Evolutionary conservation across 2,113 vertebrate species (phyloP), one percentile per base, ranked within the genome.

Genomic region (Oriolus oriolus): DNA sequence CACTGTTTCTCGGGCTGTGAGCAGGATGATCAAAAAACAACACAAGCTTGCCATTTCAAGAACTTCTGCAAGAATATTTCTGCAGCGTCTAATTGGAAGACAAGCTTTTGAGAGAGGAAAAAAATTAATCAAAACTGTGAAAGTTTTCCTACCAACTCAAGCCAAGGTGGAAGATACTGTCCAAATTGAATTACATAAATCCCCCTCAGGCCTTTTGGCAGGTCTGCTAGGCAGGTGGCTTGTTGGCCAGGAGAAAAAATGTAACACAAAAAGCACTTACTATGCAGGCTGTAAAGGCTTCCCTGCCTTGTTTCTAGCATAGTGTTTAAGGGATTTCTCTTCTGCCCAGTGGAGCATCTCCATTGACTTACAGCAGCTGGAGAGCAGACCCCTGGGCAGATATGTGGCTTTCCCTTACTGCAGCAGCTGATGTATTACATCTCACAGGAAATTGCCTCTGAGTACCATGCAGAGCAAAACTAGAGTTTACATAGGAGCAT

Each of bases 371-470:
- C 3, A 77, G 78, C 78, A 93, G 54, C 66, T 80, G 59, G 59
- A 93, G 60, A 86, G 52, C 56, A 93, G 71, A 77, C 33, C 42
- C 52, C 73, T 81, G 65, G 73, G 63, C 50, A 86, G 70, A 88
- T 80, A 82, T 22, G 59, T 80, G 31, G 24, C 27, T 88, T 86
- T 95, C 81, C 39, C 52, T 85, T 81, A 47, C 59, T 90, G 66
- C 89, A 95, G 76, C 54, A 80, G 68, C 74, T 90, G 84, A 96
- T 77, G 33, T 74, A 83, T 91, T 93, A 88, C 47, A 88, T 66
- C 64, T 87, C 68, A 59, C 52, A 92, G 85, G 64, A 96, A 95
- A 94, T 3, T 85, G 47, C 39, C 63, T 84, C 27, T 52, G 71
- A 90, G 16, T 60, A 63, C 49, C 28, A 41, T 57, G 66, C 70